Conservation (phyloP, 2,113 vertebrate species). For the Psilopogon haemacephalus region DNA sequence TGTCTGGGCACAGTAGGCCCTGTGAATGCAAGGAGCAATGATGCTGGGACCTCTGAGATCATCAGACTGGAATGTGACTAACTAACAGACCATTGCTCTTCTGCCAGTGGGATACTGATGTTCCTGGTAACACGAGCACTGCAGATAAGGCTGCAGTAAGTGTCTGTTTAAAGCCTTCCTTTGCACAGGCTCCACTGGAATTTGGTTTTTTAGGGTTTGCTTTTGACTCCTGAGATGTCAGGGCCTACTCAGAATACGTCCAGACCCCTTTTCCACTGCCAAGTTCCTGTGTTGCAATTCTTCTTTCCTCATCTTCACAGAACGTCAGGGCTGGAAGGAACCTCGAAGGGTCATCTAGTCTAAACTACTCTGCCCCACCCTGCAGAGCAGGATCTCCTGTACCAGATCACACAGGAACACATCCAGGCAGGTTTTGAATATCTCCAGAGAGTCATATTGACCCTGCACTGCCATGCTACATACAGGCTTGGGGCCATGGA, state of each 20-base stretch:
- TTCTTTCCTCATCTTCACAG: background rate
- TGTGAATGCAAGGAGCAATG: background rate
- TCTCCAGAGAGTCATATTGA: background rate
- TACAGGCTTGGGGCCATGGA: background rate
- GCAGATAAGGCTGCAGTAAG: background rate
- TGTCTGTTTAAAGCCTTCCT: background rate
- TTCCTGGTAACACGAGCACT: background rate
- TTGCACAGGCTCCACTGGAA: background rate
- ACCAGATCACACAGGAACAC: no score
- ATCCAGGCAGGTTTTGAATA: no score
- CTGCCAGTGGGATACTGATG: background rate
- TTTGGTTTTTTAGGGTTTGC: background rate
- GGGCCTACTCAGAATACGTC: fast-evolving
- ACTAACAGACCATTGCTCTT: background rate
- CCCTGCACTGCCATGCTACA: background rate
- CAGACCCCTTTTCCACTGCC: background rate
- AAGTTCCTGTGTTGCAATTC: background rate
- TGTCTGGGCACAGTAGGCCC: background rate
- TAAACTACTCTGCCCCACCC: no score
- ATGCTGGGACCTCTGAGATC: background rate
- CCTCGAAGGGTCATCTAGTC: no score
- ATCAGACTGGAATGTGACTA: background rate
- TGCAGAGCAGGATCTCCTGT: no score
- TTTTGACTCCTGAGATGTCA: background rate
- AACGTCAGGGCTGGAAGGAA: no score